These are phyloP conservation scores for Leptinotarsa defecta DNA, from an alignment of 1,140 invertebrate species.

Conservation along the genomic window DNA sequence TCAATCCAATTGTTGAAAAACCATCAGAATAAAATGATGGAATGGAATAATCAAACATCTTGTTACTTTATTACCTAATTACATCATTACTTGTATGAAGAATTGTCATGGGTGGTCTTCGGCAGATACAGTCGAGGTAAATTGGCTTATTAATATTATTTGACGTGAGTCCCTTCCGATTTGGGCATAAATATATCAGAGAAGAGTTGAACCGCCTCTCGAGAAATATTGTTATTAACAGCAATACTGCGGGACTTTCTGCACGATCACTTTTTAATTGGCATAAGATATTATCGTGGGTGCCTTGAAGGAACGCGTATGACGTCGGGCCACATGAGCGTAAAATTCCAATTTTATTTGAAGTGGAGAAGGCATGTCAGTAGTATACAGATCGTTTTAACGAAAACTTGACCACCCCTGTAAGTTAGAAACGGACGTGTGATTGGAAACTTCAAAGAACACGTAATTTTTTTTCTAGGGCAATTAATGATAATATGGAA, in stretches of 20 bases:
- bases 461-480: too few species aligned
- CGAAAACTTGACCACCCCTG: too few species aligned
- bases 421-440: too few species aligned
- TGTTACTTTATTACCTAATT: background rate
- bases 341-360: background rate
- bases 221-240: constrained; percentile 1
- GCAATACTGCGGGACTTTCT: background rate
- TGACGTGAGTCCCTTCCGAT: constrained; percentile 14
- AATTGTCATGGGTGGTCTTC: constrained; percentile 13
- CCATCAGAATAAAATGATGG: too few species aligned
- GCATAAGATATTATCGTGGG: constrained; percentile 3
- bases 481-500: too few species aligned
- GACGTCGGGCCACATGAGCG: background rate
- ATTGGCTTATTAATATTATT: constrained; percentile 15
- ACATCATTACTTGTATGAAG: background rate
- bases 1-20: too few species aligned
- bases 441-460: too few species aligned
- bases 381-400: too few species aligned
- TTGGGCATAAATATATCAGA: constrained; percentile 18
- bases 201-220: constrained; percentile 1
- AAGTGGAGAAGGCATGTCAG: too few species aligned
- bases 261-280: constrained; percentile 8
- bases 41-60: too few species aligned
- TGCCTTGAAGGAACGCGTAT: background rate
- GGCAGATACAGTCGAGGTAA: constrained; percentile 7